phyloP scores from a whole-genome alignment of 2,797 vertebrate genomes.

The Echiichthys vipera region DNA sequence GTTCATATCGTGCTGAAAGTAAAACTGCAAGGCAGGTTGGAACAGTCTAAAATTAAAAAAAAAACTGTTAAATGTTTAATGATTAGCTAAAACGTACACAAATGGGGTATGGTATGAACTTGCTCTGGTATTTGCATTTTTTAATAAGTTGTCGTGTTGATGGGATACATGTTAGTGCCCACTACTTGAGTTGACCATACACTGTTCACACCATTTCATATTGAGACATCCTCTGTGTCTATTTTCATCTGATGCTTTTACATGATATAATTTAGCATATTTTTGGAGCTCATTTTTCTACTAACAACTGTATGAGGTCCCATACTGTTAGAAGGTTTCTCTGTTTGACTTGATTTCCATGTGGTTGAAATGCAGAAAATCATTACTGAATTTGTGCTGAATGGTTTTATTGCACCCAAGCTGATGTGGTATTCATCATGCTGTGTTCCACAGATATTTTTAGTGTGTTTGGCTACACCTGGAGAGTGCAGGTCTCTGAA shows the following conservation, averaged over 20 bases:
- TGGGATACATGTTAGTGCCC: background rate
- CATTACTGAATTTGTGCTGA: constrained; percentile 35
- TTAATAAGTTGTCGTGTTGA: background rate
- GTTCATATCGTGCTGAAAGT: background rate
- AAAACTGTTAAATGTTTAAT: background rate
- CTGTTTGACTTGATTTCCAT: constrained; percentile 28
- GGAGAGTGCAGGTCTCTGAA: constrained; percentile 22
- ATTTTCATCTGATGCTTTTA: constrained; percentile 10
- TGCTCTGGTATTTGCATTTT: background rate
- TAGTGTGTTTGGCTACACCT: constrained; percentile 29
- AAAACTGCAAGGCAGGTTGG: background rate
- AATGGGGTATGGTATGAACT: background rate
- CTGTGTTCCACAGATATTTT: constrained; percentile 31
- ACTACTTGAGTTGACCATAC: background rate
- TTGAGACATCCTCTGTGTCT: background rate
- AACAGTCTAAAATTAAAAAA: background rate
- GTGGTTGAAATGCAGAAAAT: constrained; percentile 41
- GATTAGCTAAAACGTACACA: background rate
- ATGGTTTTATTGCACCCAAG: constrained; percentile 31
- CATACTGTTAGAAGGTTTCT: constrained; percentile 5
- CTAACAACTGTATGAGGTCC: constrained; percentile 1
- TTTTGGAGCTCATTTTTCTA: constrained; percentile 4
- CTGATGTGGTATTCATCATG: constrained; percentile 28
- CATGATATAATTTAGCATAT: constrained; percentile 13
- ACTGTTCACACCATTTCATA: background rate